Percentiles rank a stretch among this genome's conserved stretches.
These are phyloP conservation scores for Plagodis pulveraria DNA, from an alignment of 2,888 invertebrate genomes.

Conservation along the genomic window DNA sequence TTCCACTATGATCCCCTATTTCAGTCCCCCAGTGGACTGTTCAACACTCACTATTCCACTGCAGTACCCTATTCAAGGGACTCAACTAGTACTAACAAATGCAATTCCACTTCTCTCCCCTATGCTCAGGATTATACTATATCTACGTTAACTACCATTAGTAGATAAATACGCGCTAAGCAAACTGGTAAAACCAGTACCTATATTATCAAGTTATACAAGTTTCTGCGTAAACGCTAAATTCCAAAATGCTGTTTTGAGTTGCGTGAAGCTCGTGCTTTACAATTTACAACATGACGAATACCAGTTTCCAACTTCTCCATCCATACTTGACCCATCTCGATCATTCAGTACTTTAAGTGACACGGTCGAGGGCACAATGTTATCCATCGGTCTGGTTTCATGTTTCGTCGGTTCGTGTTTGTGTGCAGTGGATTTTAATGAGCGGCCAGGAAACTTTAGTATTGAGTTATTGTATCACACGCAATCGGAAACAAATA, in stretches of 20 bases:
- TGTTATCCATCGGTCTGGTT: slow-evolving; percentile 55
- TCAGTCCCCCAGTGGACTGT: too few relatives aligned
- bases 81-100: too few relatives aligned
- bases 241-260: slow-evolving; percentile 1
- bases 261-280: slow-evolving; percentile 10
- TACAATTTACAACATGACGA: slow-evolving; percentile 14
- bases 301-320: slow-evolving; percentile 29
- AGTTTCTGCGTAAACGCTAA: too few relatives aligned
- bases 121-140: too few relatives aligned
- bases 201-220: too few relatives aligned
- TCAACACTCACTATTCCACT: too few relatives aligned
- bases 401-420: slow-evolving; percentile 57
- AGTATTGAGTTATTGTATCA: slow-evolving; percentile 73
- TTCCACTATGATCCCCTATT: too few relatives aligned
- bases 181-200: too few relatives aligned
- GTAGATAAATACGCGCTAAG: too few relatives aligned
- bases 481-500: slow-evolving; percentile 64
- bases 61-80: too few relatives aligned
- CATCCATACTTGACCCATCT: slow-evolving; percentile 2
- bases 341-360: slow-evolving; percentile 53
- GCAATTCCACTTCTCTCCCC: too few relatives aligned
- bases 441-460: slow-evolving; percentile 71
- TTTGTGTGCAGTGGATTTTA: slow-evolving; percentile 65
- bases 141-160: too few relatives aligned
- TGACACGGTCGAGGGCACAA: slow-evolving; percentile 56